Base-by-base conservation (phyloP, 2,797 vertebrate genomes). In the Sandelia bainsii region DNA sequence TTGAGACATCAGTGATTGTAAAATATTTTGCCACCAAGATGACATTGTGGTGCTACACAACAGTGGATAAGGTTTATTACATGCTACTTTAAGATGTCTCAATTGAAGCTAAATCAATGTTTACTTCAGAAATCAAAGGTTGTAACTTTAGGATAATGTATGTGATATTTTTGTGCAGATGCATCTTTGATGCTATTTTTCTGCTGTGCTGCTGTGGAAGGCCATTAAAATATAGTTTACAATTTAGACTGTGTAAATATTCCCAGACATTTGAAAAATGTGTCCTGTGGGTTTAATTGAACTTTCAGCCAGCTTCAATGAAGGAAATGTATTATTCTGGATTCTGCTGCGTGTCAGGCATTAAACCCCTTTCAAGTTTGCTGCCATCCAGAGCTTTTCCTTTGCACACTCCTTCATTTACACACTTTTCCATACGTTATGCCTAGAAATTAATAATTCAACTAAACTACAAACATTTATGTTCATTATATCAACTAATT, bases 231-330 rank as follows among this genome's bases (percentile, higher is more conserved):
- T 77, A 73, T 77, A 59, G 78, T 82, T 90, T 84, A 73, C 65
- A 64, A 77, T 87, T 85, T 79, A 82, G 88, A 85, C 72, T 46
- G 81, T 69, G 84, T 87, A 90, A 89, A 89, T 90, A 87, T 90
- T 89, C 68, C 60, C 66, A 86, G 73, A 79, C 80, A 77, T 92
- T 89, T 86, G 82, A 32, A 88, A 85, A 89, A 83, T 64, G 62
- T 22, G 62, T 89, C 87, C 81, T 75, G 6, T 73, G 87, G 86
- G 85, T 80, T 89, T 82, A 70, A 79, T 82, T 89, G 81, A 87
- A 85, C 81, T 87, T 89, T 80, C 64, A 56, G 68, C 72, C 56
- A 8, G 75, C 79, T 75, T 82, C 79, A 76, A 66, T 89, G 79
- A 87, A 88, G 83, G 71, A 79, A 82, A 69, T 48, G 1, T 69